These are phyloP conservation scores for Bugula neritina DNA, from an alignment of 2,888 invertebrate genomes.

Conservation along the genomic window DNA sequence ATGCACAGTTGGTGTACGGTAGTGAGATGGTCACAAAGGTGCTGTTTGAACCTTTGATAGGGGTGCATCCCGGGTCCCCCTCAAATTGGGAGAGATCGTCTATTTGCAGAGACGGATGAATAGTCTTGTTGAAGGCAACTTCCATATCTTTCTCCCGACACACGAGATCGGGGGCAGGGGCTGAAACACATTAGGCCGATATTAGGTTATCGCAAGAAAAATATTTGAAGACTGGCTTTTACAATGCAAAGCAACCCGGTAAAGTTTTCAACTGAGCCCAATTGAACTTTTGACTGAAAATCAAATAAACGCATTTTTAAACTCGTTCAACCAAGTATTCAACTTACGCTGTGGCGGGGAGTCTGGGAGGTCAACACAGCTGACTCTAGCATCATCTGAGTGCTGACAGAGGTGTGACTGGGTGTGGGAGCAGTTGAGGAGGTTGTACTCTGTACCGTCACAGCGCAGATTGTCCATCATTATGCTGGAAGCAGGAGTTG, in stretches of 20 bases:
- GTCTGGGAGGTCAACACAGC: conserved; percentile 11
- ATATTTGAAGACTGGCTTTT: too few species aligned
- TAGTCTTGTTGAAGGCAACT: conserved; percentile 37
- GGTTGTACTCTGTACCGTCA: not conserved
- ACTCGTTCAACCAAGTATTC: not conserved
- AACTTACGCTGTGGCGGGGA: conserved; percentile 31
- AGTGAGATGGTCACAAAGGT: conserved; percentile 31
- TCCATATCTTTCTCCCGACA: conserved; percentile 38
- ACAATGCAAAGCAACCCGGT: too few species aligned
- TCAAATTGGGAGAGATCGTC: conserved; percentile 35
- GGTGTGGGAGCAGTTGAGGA: not conserved
- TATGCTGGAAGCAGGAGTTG: not conserved
- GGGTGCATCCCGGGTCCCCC: conserved; percentile 26
- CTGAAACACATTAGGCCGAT: conserved; percentile 33
- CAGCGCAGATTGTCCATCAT: not conserved
- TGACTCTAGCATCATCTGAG: conserved; percentile 30
- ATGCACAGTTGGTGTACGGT: not conserved
- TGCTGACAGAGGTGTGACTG: conserved; percentile 34
- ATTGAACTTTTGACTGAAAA: not conserved
- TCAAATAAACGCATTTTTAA: not conserved
- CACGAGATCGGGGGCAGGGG: conserved; percentile 36
- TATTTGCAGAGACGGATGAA: conserved; percentile 37
- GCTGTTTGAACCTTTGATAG: conserved; percentile 43
- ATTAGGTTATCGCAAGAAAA: too few species aligned
- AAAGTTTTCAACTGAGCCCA: too few species aligned